A percentile compares a stretch with the other conserved stretches of the same genome.
phyloP scores from a whole-genome alignment of 2,888 invertebrate species.

The Notodonta ziczac region DNA sequence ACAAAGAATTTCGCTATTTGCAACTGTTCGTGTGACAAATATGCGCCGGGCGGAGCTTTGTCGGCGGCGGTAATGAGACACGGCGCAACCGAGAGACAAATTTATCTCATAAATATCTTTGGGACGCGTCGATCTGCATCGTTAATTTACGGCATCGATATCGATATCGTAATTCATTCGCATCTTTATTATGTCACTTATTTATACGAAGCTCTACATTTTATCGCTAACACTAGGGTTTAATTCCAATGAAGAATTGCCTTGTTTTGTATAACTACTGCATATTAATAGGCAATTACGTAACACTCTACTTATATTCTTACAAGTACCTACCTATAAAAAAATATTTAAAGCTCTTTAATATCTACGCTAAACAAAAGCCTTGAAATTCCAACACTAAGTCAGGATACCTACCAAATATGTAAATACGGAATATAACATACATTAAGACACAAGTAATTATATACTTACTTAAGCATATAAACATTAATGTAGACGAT shows the following conservation, averaged over 20 bases:
- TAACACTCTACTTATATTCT: too few species aligned
- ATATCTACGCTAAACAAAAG: too few species aligned
- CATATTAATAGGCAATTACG: too few species aligned
- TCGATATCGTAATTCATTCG: conserved; percentile 74
- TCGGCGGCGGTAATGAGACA: conserved; percentile 77
- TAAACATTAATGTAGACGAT: too few species aligned
- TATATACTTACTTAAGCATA: too few species aligned
- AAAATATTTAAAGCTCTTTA: too few species aligned
- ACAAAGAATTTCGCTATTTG: conserved; percentile 71
- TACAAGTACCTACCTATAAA: too few species aligned
- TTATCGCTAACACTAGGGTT: conserved; percentile 15
- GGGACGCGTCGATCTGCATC: conserved; percentile 74
- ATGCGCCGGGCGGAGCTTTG: conserved; percentile 64
- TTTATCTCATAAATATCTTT: conserved; percentile 78
- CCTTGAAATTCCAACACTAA: too few species aligned
- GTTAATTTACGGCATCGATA: conserved; percentile 74
- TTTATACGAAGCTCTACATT: conserved; percentile 39
- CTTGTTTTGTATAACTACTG: too few species aligned
- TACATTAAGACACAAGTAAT: too few species aligned
- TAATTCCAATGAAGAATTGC: conserved; percentile 2
- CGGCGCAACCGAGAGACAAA: conserved; percentile 72
- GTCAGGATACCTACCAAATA: too few species aligned
- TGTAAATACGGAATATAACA: too few species aligned
- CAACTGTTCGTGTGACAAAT: conserved; percentile 78
- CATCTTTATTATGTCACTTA: conserved; percentile 68